phyloP scores from a whole-genome alignment of 2,797 vertebrate species.

The Myotis daubentonii region DNA sequence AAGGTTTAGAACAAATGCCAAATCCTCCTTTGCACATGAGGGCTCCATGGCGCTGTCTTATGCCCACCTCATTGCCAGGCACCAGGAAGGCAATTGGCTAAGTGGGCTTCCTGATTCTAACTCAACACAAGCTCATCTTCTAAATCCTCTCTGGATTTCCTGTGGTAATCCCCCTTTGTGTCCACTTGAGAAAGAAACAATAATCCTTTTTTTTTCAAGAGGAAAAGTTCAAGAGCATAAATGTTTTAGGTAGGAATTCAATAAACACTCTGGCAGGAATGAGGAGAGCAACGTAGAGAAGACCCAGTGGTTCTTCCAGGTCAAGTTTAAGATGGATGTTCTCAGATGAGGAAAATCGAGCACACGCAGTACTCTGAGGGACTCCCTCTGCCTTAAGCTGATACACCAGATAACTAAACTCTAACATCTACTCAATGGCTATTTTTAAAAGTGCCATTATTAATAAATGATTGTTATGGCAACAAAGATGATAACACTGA shows the following conservation, averaged over 20 bases:
- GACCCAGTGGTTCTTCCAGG: constrained; percentile 67
- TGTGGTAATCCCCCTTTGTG: constrained; percentile 61
- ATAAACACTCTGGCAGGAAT: constrained; percentile 74
- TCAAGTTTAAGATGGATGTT: constrained; percentile 57
- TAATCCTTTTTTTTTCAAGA: constrained; percentile 54
- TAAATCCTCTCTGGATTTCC: constrained; percentile 62
- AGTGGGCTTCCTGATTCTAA: constrained; percentile 29
- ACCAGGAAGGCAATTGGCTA: not conserved
- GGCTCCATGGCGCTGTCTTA: constrained; percentile 1
- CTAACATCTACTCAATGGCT: not conserved
- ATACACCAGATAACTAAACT: not conserved
- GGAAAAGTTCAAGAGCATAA: constrained; percentile 65
- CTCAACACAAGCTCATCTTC: constrained; percentile 41
- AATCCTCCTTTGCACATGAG: fast-evolving
- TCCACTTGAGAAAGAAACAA: constrained; percentile 61
- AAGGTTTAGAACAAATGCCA: constrained; percentile 35
- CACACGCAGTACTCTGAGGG: constrained; percentile 48
- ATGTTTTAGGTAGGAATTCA: constrained; percentile 67
- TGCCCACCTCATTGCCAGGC: constrained; percentile 1
- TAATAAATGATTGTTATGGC: not conserved
- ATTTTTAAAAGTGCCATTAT: not conserved
- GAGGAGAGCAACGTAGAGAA: constrained; percentile 50
- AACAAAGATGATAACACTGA: not conserved
- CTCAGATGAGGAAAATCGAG: constrained; percentile 68
- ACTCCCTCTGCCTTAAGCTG: not conserved